Evolutionary conservation across 2,797 vertebrate species (phyloP), one percentile per base, ranked within the genome.

Genomic region (Anas flavirostris): DNA sequence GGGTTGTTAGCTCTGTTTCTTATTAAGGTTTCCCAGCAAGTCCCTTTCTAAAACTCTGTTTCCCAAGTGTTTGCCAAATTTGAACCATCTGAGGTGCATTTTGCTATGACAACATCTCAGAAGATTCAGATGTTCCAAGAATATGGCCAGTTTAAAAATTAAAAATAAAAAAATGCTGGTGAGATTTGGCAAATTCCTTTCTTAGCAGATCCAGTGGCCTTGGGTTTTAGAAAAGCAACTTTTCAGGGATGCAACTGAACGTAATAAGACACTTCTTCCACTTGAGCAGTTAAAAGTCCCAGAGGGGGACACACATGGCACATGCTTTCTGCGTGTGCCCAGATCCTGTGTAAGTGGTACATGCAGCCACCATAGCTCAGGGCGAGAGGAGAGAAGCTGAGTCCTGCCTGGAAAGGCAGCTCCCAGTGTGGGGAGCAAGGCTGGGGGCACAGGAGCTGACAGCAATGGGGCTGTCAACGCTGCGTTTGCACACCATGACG

Each of bases 21-120:
- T 93, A 73, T 94, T 95, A 95, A 93, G 86, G 84, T 90, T 95
- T 94, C 87, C 89, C 84, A 95, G 66, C 59, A 69, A 91, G 50
- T 63, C 66, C 76, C 50, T 90, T 69, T 83, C 76, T 94, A 88
- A 95, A 95, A 95, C 87, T 92, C 82, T 66, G 73, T 89, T 95
- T 95, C 66, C 35, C 41, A 87, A 93, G 59, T 55, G 88, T 81
- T 80, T 95, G 93, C 87, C 94, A 94, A 94, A 94, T 91, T 97
- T 95, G 91, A 96, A 93, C 93, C 82, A 92, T 96, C 94, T 95
- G 93, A 95, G 85, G 85, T 95, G 85, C 77, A 94, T 95, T 92
- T 94, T 93, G 44, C 91, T 93, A 60, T 91, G 93, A 93, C 89
- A 95, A 83, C 87, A 81, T 95, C 89, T 94, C 76, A 58, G 75